Evolutionary conservation across 2,888 invertebrate genomes (phyloP), one percentile per base, ranked within the genome.

Genomic region (Acleris holmiana): DNA sequence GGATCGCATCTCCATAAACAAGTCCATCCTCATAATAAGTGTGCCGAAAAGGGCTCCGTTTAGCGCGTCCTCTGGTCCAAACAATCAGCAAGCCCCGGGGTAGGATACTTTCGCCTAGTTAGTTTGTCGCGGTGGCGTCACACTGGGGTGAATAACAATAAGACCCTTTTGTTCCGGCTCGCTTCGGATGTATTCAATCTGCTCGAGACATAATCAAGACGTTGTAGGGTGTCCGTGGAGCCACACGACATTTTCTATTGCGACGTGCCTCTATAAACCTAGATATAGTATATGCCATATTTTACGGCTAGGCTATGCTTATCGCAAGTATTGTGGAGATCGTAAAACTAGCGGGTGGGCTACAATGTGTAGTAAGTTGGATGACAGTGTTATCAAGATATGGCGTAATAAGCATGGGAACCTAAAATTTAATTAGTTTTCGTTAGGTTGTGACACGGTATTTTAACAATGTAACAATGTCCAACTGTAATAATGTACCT

Each of bases 101-200:
- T 80, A 75, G 71, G 76, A 73, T 76, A 79, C 69, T 73, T 73
- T 76, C 78, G 78, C 76, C 84, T 83, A 84, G 87, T 84, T 84
- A 85, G 86, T 85, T 84, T 85, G 89, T 88, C 85, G 83, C 78
- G 75, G 66, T 63, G 68, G 72, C 75, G 78, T 80, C 77, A 76
- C 80, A 79, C 76, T 76, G 84, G 90, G 91, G 89, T 90, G 90
- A 88, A 90, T 90, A 90, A 90, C 88, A 91, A 91, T 90, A 89
- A 86, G 86, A 82, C 80, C 86, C 88, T 86, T 84, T 87, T 88
- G 87, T 89, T 83, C 83, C 81, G 79, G 78, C 68, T 77, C 76
- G 76, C 79, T 79, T 82, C 77, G 78, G 84, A 82, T 82, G 82
- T 85, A 86, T 89, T 88, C 90, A 89, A 89, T 90, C 89, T 88